Base-by-base conservation (phyloP, 2,113 vertebrate genomes). In the Dipodomys ordii region DNA sequence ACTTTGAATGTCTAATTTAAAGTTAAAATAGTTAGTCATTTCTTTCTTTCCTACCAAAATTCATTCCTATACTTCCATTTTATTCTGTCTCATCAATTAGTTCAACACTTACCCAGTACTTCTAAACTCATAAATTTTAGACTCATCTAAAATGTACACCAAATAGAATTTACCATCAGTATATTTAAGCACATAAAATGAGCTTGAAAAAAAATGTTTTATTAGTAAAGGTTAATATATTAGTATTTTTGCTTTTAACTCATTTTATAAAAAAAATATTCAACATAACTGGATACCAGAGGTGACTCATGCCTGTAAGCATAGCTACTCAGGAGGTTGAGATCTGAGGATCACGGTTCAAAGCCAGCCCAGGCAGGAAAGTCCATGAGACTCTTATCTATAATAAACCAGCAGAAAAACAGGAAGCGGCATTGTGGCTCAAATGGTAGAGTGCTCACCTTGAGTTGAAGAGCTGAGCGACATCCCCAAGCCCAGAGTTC, bases 1-100 rank as follows among this genome's bases (percentile, higher is more conserved):
- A 85, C 92, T 81, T 89, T 89, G 77, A 80, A 91, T 96, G 39
- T 89, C 72, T 94, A 88, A 92, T 94, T 93, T 95, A 96, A 86
- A 94, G 62, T 96, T 92, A 95, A 96, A 92, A 90, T 86, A 96
- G 93, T 88, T 84, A 93, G 86, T 74, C 87, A 88, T 90, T 69
- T 72, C 65, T 94, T 27, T 87, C 62, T 89, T 25, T 7, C 71
- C 46, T 83, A 81, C 49, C 81, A 91, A 93, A 96, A 81, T 44
- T 83, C 10, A 87, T 80, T 85, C 32, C 28, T 71, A 65, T 78
- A 89, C 35, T 25, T 46, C 67, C 72, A 77, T 87, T 79, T 46
- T 69, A n/a, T 0, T 25, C 32, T 49, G 1, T 87, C n/a, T 83
- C 53, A 95, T 67, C 32, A 82, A 84, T 77, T 28, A 89, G 39